phyloP scores from a whole-genome alignment of 2,888 invertebrate genomes.

The Oligia strigilis region DNA sequence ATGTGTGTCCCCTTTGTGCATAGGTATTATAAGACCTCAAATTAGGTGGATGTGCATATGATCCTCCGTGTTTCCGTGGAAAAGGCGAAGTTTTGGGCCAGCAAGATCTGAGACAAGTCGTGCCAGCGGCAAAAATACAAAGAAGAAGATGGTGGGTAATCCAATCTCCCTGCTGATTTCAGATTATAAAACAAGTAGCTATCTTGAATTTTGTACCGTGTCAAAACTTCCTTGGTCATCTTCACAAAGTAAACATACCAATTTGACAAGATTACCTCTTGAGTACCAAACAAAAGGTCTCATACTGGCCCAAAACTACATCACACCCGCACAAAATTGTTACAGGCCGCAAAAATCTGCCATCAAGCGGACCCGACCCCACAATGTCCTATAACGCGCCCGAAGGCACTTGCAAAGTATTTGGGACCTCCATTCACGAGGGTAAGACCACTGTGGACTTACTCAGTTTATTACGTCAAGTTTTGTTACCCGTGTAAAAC shows the following conservation, averaged over 20 bases:
- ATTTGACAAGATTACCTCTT: conserved; percentile 1
- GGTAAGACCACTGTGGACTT: conserved; percentile 43
- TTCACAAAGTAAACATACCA: background rate
- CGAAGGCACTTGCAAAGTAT: conserved; percentile 53
- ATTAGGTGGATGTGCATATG: background rate
- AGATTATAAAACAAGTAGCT: background rate
- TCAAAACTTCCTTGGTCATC: background rate
- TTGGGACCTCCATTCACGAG: conserved; percentile 52
- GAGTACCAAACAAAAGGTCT: background rate
- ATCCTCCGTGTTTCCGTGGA: too few relatives aligned
- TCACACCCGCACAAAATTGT: conserved; percentile 17
- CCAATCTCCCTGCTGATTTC: background rate
- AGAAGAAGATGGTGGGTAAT: background rate
- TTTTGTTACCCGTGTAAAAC: conserved; percentile 48
- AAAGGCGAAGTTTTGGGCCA: too few relatives aligned
- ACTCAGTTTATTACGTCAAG: conserved; percentile 54
- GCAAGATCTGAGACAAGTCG: too few relatives aligned
- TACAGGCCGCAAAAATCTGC: conserved; percentile 44
- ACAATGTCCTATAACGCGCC: conserved; percentile 43
- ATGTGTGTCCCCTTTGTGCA: background rate
- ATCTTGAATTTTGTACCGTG: background rate
- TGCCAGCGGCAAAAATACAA: too few relatives aligned
- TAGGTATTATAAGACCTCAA: background rate
- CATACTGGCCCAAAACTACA: background rate
- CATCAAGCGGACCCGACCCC: conserved; percentile 10